These are phyloP conservation scores for Choristoneura fumiferana DNA, from an alignment of 1,140 invertebrate species.

Conservation along the genomic window DNA sequence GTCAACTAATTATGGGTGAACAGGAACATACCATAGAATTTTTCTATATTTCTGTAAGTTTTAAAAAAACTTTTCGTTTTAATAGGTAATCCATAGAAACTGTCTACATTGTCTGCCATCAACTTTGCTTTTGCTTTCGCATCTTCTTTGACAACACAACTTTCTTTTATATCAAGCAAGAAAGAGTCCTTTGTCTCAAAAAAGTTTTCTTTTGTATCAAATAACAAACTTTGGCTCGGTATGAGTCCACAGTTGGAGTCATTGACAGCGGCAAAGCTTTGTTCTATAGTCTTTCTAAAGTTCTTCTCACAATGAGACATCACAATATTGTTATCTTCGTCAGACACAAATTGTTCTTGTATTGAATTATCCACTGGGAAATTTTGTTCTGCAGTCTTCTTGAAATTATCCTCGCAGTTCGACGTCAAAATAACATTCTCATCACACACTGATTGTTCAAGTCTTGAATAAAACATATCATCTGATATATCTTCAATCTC, in stretches of 20 bases:
- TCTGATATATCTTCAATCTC: constrained; percentile 40
- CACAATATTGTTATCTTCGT: constrained; percentile 24
- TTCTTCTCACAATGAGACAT: constrained; percentile 33
- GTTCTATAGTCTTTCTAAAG: constrained; percentile 46
- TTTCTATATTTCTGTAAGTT: constrained; percentile 65
- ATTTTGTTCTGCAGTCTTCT: constrained; percentile 38
- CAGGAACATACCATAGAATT: constrained; percentile 61
- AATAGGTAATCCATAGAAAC: constrained; percentile 63
- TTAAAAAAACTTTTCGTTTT: constrained; percentile 60
- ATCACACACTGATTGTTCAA: no score
- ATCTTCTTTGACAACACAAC: constrained; percentile 36
- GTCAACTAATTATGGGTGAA: no score
- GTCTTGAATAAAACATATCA: constrained; percentile 47
- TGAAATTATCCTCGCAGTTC: constrained; percentile 38
- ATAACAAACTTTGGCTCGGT: no score
- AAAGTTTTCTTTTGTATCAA: constrained; percentile 30
- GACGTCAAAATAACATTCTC: constrained; percentile 27
- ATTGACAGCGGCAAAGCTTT: constrained; percentile 55
- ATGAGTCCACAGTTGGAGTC: constrained; percentile 38
- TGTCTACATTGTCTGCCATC: constrained; percentile 24
- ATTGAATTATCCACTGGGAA: constrained; percentile 1
- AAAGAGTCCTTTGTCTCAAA: constrained; percentile 66
- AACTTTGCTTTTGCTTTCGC: constrained; percentile 26
- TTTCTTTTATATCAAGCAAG: constrained; percentile 56
- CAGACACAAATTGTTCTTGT: constrained; percentile 20